Percentiles rank a stretch among this genome's conserved stretches.
Evolutionary conservation across 2,113 vertebrate species (phyloP).

Genomic region (Triplophysa siluroides): DNA sequence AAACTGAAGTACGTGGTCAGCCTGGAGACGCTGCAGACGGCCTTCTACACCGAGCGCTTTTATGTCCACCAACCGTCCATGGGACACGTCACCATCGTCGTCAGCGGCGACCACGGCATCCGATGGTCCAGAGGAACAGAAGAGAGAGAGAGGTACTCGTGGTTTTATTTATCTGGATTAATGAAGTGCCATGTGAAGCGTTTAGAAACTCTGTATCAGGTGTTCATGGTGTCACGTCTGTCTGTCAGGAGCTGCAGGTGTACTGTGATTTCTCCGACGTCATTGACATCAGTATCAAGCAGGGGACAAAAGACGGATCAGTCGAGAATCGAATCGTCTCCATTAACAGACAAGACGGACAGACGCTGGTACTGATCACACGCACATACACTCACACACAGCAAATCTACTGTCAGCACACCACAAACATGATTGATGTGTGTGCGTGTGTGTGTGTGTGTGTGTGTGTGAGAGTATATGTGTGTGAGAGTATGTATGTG

Average conservation of each 20-base stretch:
- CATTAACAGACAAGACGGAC: slow-evolving; percentile 89
- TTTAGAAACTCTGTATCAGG: no score
- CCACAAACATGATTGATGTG: no score
- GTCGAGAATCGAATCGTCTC: slow-evolving; percentile 91
- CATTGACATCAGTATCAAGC: slow-evolving; percentile 95
- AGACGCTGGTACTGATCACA: slow-evolving; percentile 81
- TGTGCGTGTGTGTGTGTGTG: no score
- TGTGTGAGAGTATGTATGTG: no score
- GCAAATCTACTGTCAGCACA: no score
- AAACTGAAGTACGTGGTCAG: slow-evolving; percentile 97
- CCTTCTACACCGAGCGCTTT: slow-evolving; percentile 89
- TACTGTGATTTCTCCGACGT: slow-evolving; percentile 97
- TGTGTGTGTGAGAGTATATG: no score
- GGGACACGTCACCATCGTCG: slow-evolving; percentile 81
- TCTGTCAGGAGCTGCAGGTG: slow-evolving; percentile 82
- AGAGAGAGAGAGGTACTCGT: slow-evolving; percentile 65
- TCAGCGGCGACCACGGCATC: slow-evolving; percentile 91
- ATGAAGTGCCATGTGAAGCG: no score
- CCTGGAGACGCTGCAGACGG: slow-evolving; percentile 88
- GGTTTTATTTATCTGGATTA: not conserved
- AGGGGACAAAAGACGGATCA: slow-evolving; percentile 87
- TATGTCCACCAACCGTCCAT: slow-evolving; percentile 82
- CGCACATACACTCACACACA: slow-evolving; percentile 48
- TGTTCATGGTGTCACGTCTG: not conserved
- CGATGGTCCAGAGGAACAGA: slow-evolving; percentile 82